A percentile compares a stretch with the other conserved stretches of the same genome.
These are phyloP conservation scores for Lates japonicus DNA, from an alignment of 2,797 vertebrate genomes.

Conservation along the genomic window DNA sequence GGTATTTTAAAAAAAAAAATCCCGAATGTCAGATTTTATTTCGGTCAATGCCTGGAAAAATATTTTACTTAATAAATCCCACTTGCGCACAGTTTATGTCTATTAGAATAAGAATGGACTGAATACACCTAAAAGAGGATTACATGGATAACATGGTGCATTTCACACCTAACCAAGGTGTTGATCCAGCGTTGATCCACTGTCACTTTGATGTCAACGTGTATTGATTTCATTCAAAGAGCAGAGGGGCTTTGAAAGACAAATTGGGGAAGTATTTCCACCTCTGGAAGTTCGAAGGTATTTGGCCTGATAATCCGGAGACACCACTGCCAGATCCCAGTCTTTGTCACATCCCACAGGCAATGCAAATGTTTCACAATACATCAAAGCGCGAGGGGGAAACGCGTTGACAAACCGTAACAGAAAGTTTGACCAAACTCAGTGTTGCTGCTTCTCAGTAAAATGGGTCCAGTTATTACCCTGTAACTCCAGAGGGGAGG, in stretches of 20 bases:
- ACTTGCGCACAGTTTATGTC: background rate
- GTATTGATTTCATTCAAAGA: conserved; percentile 77
- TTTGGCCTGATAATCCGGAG: conserved; percentile 79
- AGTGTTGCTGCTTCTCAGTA: background rate
- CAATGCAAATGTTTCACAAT: conserved; percentile 64
- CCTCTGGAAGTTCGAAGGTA: conserved; percentile 65
- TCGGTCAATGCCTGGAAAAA: background rate
- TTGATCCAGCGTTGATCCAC: conserved; percentile 72
- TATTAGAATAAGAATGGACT: conserved; percentile 68
- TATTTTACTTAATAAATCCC: background rate
- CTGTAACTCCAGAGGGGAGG: background rate
- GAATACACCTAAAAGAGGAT: conserved; percentile 78
- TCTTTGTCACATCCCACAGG: conserved; percentile 52
- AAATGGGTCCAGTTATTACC: background rate
- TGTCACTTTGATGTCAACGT: conserved; percentile 81
- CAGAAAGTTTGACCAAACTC: conserved; percentile 16
- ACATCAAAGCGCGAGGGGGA: conserved; percentile 62
- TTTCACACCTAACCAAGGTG: conserved; percentile 72
- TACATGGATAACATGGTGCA: conserved; percentile 76
- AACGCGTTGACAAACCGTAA: conserved; percentile 7
- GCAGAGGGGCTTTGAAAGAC: conserved; percentile 83
- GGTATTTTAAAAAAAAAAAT: background rate
- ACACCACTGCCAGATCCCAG: conserved; percentile 45
- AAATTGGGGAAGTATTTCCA: conserved; percentile 78
- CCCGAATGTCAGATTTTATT: background rate